Conservation (phyloP, 2,888 invertebrate species). For the Cinara cedri region DNA sequence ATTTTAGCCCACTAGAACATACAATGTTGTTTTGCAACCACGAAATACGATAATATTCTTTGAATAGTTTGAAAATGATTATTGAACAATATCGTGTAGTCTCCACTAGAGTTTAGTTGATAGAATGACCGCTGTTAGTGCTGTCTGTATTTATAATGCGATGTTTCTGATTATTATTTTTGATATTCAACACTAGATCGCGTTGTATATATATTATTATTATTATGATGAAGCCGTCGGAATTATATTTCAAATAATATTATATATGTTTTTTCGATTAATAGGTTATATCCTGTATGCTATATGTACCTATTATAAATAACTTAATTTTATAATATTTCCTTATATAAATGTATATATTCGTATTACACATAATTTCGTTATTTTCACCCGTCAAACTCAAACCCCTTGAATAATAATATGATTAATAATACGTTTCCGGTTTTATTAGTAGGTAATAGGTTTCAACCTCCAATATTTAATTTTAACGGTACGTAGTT, state of each 20-base stretch:
- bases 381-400: neutral
- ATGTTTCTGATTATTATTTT: neutral
- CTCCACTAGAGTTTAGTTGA: constrained; percentile 2
- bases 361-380: neutral
- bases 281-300: neutral
- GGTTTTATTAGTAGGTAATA: neutral
- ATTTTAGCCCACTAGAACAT: too few species aligned
- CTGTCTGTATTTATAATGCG: neutral
- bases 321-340: too few species aligned
- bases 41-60: neutral
- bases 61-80: neutral
- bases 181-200: neutral
- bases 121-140: neutral
- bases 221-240: neutral
- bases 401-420: constrained; percentile 5
- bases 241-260: constrained; percentile 7
- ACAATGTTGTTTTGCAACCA: neutral
- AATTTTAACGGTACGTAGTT: too few species aligned
- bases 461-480: too few species aligned
- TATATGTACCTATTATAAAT: too few species aligned
- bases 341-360: too few species aligned
- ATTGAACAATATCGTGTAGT: neutral
- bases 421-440: neutral
- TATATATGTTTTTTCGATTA: neutral
- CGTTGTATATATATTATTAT: neutral